Evolutionary conservation across 2,113 vertebrate species (phyloP).

Genomic region (Antechinus flavipes): DNA sequence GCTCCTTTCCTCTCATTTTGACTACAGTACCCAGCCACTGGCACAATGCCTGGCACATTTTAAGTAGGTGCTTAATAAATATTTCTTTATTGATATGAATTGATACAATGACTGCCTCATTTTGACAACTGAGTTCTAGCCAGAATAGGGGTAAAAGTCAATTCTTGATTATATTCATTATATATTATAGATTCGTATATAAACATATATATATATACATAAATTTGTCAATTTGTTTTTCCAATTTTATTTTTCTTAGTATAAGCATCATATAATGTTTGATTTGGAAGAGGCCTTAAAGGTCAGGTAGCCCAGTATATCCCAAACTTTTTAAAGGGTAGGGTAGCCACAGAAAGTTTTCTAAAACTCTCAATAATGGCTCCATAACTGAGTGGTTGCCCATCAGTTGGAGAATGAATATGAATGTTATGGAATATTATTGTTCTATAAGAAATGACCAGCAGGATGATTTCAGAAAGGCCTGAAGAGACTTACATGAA

Average conservation of each 20-base stretch:
- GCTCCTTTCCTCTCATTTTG: background rate
- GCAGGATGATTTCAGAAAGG: no score
- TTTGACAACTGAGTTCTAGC: background rate
- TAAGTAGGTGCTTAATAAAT: background rate
- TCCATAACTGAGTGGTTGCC: no score
- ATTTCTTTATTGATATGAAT: background rate
- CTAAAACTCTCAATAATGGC: background rate
- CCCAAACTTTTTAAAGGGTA: background rate
- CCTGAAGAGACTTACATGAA: no score
- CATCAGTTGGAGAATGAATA: no score
- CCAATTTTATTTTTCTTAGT: constrained; percentile 12
- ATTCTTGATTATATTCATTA: background rate
- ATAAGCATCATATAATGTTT: background rate
- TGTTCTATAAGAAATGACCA: no score
- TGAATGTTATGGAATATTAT: no score
- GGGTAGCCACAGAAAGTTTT: no score
- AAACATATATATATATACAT: background rate
- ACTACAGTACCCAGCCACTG: background rate
- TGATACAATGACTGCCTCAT: background rate
- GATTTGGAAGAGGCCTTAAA: background rate
- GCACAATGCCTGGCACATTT: background rate
- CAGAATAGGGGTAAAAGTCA: background rate
- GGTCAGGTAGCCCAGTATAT: background rate
- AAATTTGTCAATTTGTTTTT: background rate
- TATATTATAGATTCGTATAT: background rate